Evolutionary conservation across 2,113 vertebrate species (phyloP).

Genomic region (Sceloporus undulatus): DNA sequence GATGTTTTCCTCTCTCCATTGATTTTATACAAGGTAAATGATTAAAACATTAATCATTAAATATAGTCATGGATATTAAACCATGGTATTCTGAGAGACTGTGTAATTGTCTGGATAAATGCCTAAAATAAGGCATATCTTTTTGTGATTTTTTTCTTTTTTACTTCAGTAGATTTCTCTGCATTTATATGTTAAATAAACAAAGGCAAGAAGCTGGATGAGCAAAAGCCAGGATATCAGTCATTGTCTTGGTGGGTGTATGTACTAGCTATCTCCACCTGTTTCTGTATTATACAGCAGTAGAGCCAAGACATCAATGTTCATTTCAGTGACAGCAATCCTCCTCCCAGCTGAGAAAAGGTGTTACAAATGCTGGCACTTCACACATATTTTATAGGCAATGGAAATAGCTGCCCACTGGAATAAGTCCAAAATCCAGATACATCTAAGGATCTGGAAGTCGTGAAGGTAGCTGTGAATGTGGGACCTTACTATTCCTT

Average conservation of each 20-base stretch:
- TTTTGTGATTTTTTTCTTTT: background rate
- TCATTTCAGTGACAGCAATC: background rate
- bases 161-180: background rate
- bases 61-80: background rate
- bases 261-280: background rate
- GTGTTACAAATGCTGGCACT: background rate
- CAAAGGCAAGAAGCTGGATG: background rate
- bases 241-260: background rate
- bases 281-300: background rate
- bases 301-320: background rate
- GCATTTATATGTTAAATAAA: background rate
- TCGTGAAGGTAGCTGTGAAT: background rate
- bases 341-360: background rate
- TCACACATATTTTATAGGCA: background rate
- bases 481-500: background rate
- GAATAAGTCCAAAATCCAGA: background rate
- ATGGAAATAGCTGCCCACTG: background rate
- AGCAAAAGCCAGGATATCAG: background rate
- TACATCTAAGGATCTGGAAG: background rate
- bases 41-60: slow-evolving; percentile 14
- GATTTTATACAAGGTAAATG: slow-evolving; percentile 39
- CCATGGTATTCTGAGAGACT: rapidly evolving
- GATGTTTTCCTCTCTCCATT: slow-evolving; percentile 8
- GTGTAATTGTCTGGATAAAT: background rate
- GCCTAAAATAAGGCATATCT: background rate